These are phyloP conservation scores for Nautilus pompilius DNA, from an alignment of 1,140 invertebrate species.

Conservation along the genomic window DNA sequence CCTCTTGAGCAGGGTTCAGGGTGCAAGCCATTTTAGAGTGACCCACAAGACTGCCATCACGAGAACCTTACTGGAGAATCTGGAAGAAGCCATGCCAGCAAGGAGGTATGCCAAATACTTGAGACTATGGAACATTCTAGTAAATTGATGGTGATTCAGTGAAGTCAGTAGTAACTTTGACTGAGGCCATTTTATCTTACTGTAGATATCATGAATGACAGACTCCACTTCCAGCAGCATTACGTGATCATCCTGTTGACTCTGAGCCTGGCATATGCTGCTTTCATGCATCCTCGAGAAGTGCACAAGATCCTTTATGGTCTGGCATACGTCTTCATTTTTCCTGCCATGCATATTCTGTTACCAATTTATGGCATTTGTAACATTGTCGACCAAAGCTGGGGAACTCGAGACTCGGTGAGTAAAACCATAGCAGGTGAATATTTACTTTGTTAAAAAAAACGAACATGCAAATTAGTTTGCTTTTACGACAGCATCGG, in stretches of 20 bases:
- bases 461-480: too few species aligned
- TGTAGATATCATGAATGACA: constrained; percentile 14
- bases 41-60: too few species aligned
- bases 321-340: constrained; percentile 31
- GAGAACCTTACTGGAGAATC: too few species aligned
- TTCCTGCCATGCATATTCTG: constrained; percentile 37
- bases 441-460: not conserved
- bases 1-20: too few species aligned
- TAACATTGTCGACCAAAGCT: constrained; percentile 38
- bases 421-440: not conserved
- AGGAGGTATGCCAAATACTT: too few species aligned
- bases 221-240: constrained; percentile 27
- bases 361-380: constrained; percentile 36
- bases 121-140: too few species aligned
- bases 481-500: too few species aligned
- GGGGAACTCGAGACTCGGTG: constrained; percentile 35
- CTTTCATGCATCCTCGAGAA: constrained; percentile 29
- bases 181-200: not conserved
- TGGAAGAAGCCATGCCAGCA: too few species aligned
- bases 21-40: too few species aligned
- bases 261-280: constrained; percentile 28
- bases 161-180: too few species aligned
- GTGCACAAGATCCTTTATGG: constrained; percentile 27
- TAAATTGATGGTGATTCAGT: too few species aligned
- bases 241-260: constrained; percentile 33